Evolutionary conservation across 2,797 vertebrate genomes (phyloP), one percentile per base, ranked within the genome.

Genomic region (Lutjanus argentimaculatus): DNA sequence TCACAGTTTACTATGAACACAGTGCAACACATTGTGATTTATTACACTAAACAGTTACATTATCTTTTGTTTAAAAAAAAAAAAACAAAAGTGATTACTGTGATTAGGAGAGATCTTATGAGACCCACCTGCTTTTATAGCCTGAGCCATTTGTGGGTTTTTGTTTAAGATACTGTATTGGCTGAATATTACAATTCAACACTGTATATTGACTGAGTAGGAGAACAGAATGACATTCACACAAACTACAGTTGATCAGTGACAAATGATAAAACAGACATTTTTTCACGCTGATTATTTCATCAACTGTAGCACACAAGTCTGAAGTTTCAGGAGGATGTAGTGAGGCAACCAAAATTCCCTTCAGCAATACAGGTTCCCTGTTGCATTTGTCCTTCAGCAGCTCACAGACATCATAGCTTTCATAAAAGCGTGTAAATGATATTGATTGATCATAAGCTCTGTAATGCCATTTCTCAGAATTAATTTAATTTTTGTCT

Each of bases 241-340:
- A 93, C 79, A 74, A 73, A 91, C 85, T 92, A 71, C 91, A 96
- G 79, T 46, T 90, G 8, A 94, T 95, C 86, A 93, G 83, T 2
- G 88, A 45, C n/a, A 53, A 48, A 67, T 65, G 22, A 56, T 21
- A 22, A 57, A 16, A 57, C 6, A 17, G 21, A 42, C 11, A 15
- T 63, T 48, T 36, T 56, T 15, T 81, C 12, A n/a, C 19, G 49
- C 6, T 45, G 6, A 55, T 51, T 25, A 46, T 71, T 55, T 52
- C 14, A 55, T 72, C 22, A 55, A 7, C 57, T 72, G 9, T 5
- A n/a, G 9, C 3, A 42, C 19, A n/a, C 19, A 62, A n/a, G 19
- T n/a, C 49, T 67, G 7, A 40, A 16, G 17, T 4, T 7, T 52
- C 65, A 17, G 9, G 43, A 36, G 30, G 48, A 75, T 43, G 25